These are phyloP conservation scores for Apodemus speciosus DNA, from an alignment of 2,113 vertebrate species.

Conservation along the genomic window DNA sequence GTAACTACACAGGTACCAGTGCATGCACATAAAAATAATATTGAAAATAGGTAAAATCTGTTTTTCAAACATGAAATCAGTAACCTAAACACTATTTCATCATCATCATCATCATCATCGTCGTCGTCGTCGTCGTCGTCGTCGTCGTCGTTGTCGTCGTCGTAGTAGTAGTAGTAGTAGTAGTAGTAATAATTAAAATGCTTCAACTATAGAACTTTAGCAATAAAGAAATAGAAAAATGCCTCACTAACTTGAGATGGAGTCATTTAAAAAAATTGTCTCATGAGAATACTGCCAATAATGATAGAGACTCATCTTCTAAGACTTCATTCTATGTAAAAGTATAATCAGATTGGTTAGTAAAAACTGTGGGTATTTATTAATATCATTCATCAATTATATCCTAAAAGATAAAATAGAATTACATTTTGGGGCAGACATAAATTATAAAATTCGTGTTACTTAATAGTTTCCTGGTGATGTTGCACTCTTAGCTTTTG, in stretches of 20 bases:
- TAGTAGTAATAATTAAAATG: neutral
- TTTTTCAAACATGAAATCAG: neutral
- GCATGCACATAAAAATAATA: neutral
- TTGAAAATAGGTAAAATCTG: neutral
- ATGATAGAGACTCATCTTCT: neutral
- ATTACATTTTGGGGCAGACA: neutral
- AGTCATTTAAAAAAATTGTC: neutral
- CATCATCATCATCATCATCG: no score
- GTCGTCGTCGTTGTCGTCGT: no score
- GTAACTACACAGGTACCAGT: neutral
- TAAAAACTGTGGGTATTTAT: neutral
- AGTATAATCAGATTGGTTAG: neutral
- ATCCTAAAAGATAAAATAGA: neutral
- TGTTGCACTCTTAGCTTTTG: neutral
- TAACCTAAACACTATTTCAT: neutral
- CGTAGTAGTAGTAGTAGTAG: no score
- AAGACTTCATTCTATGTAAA: neutral
- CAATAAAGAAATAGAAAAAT: neutral
- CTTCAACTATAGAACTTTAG: neutral
- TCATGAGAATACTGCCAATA: neutral
- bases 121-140: no score
- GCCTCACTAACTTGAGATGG: neutral
- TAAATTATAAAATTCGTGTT: neutral
- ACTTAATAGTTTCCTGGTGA: neutral
- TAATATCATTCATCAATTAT: neutral